Evolutionary conservation across 2,113 vertebrate species (phyloP), one percentile per base, ranked within the genome.

Genomic region (Menura novaehollandiae): DNA sequence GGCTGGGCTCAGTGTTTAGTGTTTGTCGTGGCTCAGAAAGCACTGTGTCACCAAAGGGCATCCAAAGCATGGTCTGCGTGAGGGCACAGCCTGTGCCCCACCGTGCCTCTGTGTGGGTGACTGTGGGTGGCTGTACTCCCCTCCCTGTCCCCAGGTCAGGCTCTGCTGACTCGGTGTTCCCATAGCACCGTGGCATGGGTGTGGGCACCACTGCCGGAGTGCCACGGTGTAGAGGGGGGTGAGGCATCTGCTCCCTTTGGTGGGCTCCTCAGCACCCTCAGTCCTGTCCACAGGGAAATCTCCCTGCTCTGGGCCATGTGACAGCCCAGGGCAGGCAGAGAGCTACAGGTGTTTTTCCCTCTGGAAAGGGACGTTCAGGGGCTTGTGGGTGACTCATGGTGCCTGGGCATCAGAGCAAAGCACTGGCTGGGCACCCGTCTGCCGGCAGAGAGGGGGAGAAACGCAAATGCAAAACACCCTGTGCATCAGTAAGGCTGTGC

Each of bases 111-210:
- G 1, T 3, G 4, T 8, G 53, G 17, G 32, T 52, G 63, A 0
- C 73, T 2, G 7, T 17, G 78, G 56, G 52, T 7, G 6, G 19
- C 63, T 51, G 11, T 2, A 3, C 5, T 52, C 19, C 39, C 15
- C 9, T 33, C 20, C 22, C 33, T 5, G 7, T 37, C 4, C 68
- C 64, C 53, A 28, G 17, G 64, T 26, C 39, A 3, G 47, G 55
- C 71, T 75, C 28, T 71, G 68, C 67, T 39, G 44, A n/a, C 39
- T 7, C 49, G 0, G 0, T 3, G 11, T 37, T 43, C 64, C 74
- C 2, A 2, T 5, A 8, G 44, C 59, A 16, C 59, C 7, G 1
- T 0, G 9, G 2, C 0, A 1, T 21, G 43, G 35, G 24, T 9
- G 3, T 28, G 73, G 74, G 68, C 58, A 4, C 51, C 1, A 0